Base-by-base conservation (phyloP, 2,797 vertebrate genomes). In the Clarias platycephalus region DNA sequence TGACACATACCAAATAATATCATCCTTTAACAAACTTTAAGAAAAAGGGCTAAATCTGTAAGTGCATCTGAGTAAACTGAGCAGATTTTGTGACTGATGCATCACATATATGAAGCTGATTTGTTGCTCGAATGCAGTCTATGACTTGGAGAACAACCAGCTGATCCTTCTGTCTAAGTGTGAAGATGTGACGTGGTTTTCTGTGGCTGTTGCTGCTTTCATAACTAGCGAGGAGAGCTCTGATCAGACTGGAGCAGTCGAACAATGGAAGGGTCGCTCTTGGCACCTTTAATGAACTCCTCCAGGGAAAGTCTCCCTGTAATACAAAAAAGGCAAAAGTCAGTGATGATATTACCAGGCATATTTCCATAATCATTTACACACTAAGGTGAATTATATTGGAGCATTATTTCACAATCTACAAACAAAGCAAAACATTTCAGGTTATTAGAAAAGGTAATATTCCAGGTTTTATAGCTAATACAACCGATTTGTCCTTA, bases 221-320 rank as follows among this genome's bases (percentile, higher is more conserved):
- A 86, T 72, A 97, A 95, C 94, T 98, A 96, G 57, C 93, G 94
- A 81, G 97, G 94, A 49, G 96, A 94, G 91, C 97, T 97, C 90
- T 97, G 97, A 91, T 99, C 97, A 0, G 97, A 98, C 94, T 99
- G 97, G 91, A 99, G 95, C 91, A 99, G 95, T 87, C 97, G 93
- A 89, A 99, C 98, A 40, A 99, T 99, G 91, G 97, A 98, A 0
- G 98, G 98, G 92, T 99, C 98, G 0, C 97, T 99, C 92, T 99
- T 99, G 94, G 98, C 98, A 87, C 98, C 98, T 93, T 94, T 95
- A 92, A 99, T 99, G 94, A 99, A 99, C 92, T 99, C 98, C 91
- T 99, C 98, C 95, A 99, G 92, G 22, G 98, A 99, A 86, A 99
- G 93, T 88, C 97, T 95, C 85, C 98, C 98, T 99, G 95, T 70